These are phyloP conservation scores for Allophyes oxyacanthae DNA, from an alignment of 2,888 invertebrate genomes.

Conservation along the genomic window DNA sequence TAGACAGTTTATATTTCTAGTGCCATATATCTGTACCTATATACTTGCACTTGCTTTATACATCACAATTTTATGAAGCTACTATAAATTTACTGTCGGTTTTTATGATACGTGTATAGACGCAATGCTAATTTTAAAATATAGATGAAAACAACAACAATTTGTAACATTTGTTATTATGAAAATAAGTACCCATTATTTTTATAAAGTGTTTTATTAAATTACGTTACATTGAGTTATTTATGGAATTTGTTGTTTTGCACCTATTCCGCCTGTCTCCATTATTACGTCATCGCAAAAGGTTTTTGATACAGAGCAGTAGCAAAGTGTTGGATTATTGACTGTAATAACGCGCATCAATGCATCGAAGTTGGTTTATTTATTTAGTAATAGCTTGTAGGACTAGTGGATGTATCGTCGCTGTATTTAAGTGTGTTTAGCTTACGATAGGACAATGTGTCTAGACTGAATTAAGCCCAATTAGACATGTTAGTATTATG, in stretches of 20 bases:
- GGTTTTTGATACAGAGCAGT: constrained; percentile 17
- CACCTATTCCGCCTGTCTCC: constrained; percentile 19
- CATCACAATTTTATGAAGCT: constrained; percentile 56
- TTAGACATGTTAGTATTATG: constrained; percentile 77
- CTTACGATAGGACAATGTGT: constrained; percentile 83
- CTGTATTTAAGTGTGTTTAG: constrained; percentile 75
- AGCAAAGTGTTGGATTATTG: constrained; percentile 22
- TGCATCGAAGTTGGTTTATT: constrained; percentile 70
- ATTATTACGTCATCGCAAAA: constrained; percentile 5
- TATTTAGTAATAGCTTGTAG: constrained; percentile 72
- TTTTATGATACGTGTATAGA: constrained; percentile 13
- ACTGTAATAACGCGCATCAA: constrained; percentile 53
- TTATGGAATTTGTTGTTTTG: constrained; percentile 7
- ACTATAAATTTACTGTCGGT: too few relatives aligned
- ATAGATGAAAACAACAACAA: constrained; percentile 1
- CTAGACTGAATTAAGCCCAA: constrained; percentile 87
- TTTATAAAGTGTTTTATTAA: constrained; percentile 8
- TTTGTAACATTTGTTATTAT: constrained; percentile 1
- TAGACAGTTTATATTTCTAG: constrained; percentile 69
- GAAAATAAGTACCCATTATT: constrained; percentile 7
- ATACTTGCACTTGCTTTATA: constrained; percentile 56
- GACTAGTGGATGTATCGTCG: constrained; percentile 71
- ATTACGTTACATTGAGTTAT: constrained; percentile 22
- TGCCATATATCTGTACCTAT: constrained; percentile 80
- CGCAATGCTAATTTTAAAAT: constrained; percentile 11